Base-by-base conservation (phyloP, 2,797 vertebrate species). In the Taeniopygia guttata region DNA sequence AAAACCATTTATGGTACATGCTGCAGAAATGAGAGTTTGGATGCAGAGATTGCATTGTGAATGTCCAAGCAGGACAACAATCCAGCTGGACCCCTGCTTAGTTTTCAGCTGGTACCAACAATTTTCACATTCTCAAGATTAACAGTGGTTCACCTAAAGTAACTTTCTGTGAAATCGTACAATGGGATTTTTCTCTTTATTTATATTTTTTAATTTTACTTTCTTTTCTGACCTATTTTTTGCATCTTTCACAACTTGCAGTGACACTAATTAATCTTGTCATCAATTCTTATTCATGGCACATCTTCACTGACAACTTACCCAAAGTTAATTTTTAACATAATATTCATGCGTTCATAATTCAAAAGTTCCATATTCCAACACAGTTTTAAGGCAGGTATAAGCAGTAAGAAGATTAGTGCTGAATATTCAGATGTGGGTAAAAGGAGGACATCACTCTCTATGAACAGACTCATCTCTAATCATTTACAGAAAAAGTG, bases 211-310 rank as follows among this genome's bases (percentile, higher is more conserved):
- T 5, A 30, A 55, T 66, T 85, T 85, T 69, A 46, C 17, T 87
- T 84, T 77, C 49, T 66, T 74, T 75, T 45, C 60, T 91, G 58
- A 60, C 74, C 76, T 94, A 58, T n/a, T 79, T 92, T 92, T 68
- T 69, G 4, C 14, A 49, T 43, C n/a, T 67, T 94, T 92, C 74
- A 86, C 36, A 62, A 81, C 84, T 68, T 90, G 20, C 30, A 51
- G 12, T 90, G 94, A 95, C 58, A 27, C 36, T 95, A 89, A 96
- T 89, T 88, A 80, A 85, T 62, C 58, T 85, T 95, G 95, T 89
- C 95, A 90, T 83, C 62, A 83, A 48, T 64, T 94, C 22, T 34
- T 66, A 81, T 66, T 81, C 26, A 4, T 58, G 64, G 72, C 70
- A 84, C 42, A 81, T 91, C 68, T 72, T 69, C 70, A 60, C 52